phyloP scores from a whole-genome alignment of 2,797 vertebrate genomes.

The Sebastes alutus region DNA sequence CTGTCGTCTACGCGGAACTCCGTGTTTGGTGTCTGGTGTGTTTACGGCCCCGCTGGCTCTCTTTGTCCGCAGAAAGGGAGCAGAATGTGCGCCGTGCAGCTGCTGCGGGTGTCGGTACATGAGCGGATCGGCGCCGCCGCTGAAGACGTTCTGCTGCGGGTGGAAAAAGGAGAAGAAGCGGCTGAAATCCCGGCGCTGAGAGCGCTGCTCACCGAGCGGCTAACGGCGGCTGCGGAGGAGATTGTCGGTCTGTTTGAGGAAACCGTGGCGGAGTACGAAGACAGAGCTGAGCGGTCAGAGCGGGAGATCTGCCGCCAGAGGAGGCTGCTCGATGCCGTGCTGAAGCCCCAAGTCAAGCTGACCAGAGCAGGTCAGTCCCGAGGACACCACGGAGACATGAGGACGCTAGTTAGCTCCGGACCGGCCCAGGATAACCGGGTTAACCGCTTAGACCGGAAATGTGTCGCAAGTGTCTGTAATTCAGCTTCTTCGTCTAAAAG shows the following conservation, averaged over 20 bases:
- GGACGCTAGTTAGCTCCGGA: no score
- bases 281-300: neutral
- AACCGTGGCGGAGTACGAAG: constrained; percentile 10
- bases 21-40: no score
- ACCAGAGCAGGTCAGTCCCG: no score
- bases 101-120: neutral
- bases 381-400: no score
- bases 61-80: no score
- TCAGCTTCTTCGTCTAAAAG: no score
- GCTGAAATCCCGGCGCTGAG: neutral
- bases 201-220: neutral
- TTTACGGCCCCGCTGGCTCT: no score
- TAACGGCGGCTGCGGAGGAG: neutral
- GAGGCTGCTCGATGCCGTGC: constrained; percentile 1
- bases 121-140: no score
- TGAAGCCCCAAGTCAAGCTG: neutral
- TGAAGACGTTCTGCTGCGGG: neutral
- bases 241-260: neutral
- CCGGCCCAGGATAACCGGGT: no score
- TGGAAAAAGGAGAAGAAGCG: neutral
- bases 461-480: no score
- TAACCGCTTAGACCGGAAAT: no score
- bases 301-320: constrained; percentile 11
- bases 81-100: neutral
- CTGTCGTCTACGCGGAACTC: no score